Evolutionary conservation across 2,797 vertebrate genomes (phyloP), one percentile per base, ranked within the genome.

Genomic region (Pachyuromys duprasi): DNA sequence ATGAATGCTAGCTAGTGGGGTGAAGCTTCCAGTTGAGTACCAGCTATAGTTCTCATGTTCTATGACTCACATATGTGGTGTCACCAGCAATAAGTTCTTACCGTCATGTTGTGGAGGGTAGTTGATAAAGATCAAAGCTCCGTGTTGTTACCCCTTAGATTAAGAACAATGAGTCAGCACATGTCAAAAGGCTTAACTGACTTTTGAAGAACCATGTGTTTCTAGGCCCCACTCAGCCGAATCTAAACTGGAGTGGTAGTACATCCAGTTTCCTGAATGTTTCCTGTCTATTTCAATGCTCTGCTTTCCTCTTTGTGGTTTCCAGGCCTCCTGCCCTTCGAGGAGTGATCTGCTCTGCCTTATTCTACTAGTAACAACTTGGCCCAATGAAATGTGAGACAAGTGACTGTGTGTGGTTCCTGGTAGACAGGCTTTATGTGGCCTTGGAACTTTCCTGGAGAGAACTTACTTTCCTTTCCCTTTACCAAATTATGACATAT

Each of bases 381-480:
- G 26, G 22, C 8, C 57, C 14, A 9, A 0, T 45, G 53, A 93
- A 89, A 86, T 22, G 11, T 2, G 20, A 76, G 1, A 0, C 6
- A 74, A 65, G 57, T 65, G 18, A 49, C 55, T 24, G 5, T 4
- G 8, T 20, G 7, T 0, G 0, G 18, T 8, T 60, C 7, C 26
- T 42, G 1, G 63, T 28, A 18, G 42, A 33, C 57, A 86, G 89
- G 45, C 0, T 26, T 57, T 31, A 36, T 33, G 65, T 49, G 6
- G 17, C 8, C 0, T 8, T 36, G 39, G 0, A 0, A 2, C 14
- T 75, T 49, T 49, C 69, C 69, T 65, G 8, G 9, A 13, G 31
- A 2, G 0, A 15, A 13, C 55, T 65, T 42, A 15, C 20, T 86
- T 65, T 49, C 14, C n/a, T 78, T 67, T 65, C 20, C 24, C 3